Evolutionary conservation across 2,888 invertebrate genomes (phyloP).

Genomic region (Aporophyla lueneburgensis): DNA sequence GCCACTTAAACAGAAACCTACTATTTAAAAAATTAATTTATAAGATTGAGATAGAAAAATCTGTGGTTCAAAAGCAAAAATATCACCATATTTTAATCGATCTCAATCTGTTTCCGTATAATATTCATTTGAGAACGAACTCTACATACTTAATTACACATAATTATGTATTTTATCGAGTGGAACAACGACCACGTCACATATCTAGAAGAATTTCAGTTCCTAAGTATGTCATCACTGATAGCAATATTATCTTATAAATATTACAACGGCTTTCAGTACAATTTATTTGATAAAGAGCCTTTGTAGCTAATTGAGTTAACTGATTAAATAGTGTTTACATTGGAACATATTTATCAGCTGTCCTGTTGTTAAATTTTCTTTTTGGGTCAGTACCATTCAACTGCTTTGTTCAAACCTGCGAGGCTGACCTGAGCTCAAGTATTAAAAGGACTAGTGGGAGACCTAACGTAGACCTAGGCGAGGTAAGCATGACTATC

Average conservation of each 20-base stretch:
- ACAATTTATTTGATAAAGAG: not conserved
- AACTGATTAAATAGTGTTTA: not conserved
- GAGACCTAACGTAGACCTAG: not conserved
- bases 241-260: not conserved
- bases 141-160: not conserved
- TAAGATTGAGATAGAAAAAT: not conserved
- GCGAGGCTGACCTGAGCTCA: not conserved
- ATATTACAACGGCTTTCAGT: not conserved
- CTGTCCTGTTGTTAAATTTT: not conserved
- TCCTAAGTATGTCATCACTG: slow-evolving; percentile 10
- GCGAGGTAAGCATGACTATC: not conserved
- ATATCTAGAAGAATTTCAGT: slow-evolving; percentile 30
- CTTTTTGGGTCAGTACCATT: not conserved
- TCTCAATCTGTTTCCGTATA: not conserved
- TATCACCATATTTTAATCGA: not conserved
- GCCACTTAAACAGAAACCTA: slow-evolving; percentile 13
- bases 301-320: not conserved
- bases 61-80: not conserved
- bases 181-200: not conserved
- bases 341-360: not conserved
- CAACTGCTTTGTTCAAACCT: not conserved
- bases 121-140: not conserved
- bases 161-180: not conserved
- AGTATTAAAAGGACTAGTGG: not conserved
- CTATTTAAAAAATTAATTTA: slow-evolving; percentile 6